Conservation (phyloP, 1,140 invertebrate species). For the Drosophila gunungcola region DNA sequence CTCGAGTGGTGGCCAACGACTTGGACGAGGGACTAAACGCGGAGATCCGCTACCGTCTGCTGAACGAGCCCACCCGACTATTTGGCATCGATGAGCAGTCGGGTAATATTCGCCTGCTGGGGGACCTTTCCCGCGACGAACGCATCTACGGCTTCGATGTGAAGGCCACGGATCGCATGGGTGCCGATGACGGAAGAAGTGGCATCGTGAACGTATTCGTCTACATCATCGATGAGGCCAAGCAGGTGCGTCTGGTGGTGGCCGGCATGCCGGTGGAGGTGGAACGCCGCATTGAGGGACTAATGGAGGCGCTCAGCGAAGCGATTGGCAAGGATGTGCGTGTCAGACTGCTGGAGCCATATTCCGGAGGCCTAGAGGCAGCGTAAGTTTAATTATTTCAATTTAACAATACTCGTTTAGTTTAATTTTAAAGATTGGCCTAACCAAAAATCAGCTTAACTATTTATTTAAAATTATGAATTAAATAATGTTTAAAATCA, state of each 20-base stretch:
- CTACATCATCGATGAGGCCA: conserved; percentile 92
- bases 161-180: conserved; percentile 92
- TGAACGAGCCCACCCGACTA: conserved; percentile 88
- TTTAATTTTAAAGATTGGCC: not conserved
- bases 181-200: conserved; percentile 91
- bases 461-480: no score
- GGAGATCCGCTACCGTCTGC: conserved; percentile 92
- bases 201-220: conserved; percentile 94
- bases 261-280: conserved; percentile 90
- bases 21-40: conserved; percentile 90
- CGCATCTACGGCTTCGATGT: conserved; percentile 93
- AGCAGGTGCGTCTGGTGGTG: conserved; percentile 91
- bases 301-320: conserved; percentile 89
- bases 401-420: not conserved
- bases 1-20: conserved; percentile 90
- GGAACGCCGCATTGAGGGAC: conserved; percentile 89
- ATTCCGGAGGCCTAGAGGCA: conserved; percentile 86
- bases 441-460: no score
- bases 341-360: conserved; percentile 91
- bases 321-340: conserved; percentile 91
- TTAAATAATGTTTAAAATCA: no score
- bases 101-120: conserved; percentile 90
- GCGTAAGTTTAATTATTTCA: conserved; percentile 87
- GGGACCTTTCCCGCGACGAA: conserved; percentile 87
- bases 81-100: conserved; percentile 91